A percentile compares a stretch with the other conserved stretches of the same genome.
These are phyloP conservation scores for Gastracanthus pulcherrimus DNA, from an alignment of 2,888 invertebrate genomes.

Conservation along the genomic window DNA sequence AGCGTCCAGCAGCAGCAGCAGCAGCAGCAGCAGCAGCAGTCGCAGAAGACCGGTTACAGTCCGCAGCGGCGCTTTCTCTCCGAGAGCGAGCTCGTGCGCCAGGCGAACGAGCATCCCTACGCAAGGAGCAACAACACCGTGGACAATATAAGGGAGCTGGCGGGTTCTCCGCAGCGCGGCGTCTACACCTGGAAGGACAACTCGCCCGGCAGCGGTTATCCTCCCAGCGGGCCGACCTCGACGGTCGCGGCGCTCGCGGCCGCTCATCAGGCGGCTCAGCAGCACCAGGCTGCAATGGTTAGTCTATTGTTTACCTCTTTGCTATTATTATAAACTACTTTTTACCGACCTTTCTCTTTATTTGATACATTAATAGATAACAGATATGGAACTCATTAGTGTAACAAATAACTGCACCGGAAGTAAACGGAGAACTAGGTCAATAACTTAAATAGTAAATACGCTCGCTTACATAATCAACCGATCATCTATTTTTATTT, in stretches of 20 bases:
- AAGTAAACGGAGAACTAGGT: neutral
- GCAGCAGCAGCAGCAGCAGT: conserved; percentile 67
- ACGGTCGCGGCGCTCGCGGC: conserved; percentile 67
- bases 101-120: conserved; percentile 79
- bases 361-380: no score
- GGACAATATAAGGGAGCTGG: conserved; percentile 92
- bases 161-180: conserved; percentile 91
- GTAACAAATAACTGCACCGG: neutral
- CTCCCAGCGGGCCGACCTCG: conserved; percentile 60
- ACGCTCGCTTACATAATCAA: neutral
- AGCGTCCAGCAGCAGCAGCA: conserved; percentile 53
- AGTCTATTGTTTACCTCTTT: neutral
- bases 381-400: neutral
- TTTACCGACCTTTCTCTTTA: neutral
- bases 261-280: conserved; percentile 50
- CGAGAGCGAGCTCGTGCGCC: conserved; percentile 82
- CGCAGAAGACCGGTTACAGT: conserved; percentile 74
- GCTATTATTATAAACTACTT: neutral
- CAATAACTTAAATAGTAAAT: neutral
- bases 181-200: conserved; percentile 90
- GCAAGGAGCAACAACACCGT: conserved; percentile 87
- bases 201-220: conserved; percentile 82
- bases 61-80: conserved; percentile 83
- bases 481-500: conserved; percentile 5
- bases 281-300: conserved; percentile 52